phyloP scores from a whole-genome alignment of 2,113 vertebrate species.

The Pseudonaja textilis region DNA sequence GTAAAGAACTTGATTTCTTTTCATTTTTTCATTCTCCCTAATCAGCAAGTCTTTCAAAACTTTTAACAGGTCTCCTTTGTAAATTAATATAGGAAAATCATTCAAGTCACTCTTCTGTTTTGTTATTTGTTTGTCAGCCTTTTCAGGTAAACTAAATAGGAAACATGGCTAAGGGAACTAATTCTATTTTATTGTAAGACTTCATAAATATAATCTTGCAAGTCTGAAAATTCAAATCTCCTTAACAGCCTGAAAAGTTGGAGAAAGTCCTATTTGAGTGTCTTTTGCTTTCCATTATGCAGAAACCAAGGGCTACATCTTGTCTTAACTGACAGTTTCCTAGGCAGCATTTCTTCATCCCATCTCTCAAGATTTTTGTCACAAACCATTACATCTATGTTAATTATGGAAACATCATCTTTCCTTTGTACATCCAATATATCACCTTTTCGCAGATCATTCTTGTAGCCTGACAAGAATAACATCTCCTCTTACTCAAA shows the following conservation, averaged over 20 bases:
- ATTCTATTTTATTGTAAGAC: neutral
- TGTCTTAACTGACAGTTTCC: neutral
- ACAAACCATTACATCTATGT: neutral
- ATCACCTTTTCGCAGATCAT: neutral
- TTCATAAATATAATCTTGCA: neutral
- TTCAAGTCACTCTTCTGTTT: neutral
- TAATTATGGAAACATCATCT: neutral
- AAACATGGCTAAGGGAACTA: neutral
- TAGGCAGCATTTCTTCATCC: neutral
- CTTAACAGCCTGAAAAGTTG: neutral
- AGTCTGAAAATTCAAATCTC: neutral
- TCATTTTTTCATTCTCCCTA: neutral
- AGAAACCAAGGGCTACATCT: neutral
- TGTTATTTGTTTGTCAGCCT: neutral
- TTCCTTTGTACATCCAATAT: neutral
- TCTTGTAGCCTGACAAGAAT: neutral
- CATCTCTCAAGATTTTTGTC: no score
- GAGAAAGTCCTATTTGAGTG: neutral
- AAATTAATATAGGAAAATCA: neutral
- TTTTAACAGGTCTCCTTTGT: neutral
- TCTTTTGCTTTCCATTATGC: neutral
- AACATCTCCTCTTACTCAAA: neutral
- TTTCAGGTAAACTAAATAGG: neutral
- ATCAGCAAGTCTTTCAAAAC: neutral
- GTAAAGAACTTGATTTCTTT: neutral